Evolutionary conservation across 2,888 invertebrate genomes (phyloP), one percentile per base, ranked within the genome.

Genomic region (Bellardia pandia): DNA sequence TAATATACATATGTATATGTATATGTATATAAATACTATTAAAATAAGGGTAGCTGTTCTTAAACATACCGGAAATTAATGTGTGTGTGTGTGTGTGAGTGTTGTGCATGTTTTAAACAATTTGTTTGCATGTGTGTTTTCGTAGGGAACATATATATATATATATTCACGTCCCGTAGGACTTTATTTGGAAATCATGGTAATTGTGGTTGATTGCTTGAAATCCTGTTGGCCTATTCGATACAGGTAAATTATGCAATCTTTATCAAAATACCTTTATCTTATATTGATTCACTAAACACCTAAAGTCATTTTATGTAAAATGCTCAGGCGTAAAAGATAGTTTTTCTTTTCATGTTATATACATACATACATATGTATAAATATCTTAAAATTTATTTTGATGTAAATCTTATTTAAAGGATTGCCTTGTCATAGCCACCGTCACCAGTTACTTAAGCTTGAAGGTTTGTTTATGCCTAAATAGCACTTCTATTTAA

Each of bases 161-260:
- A 23, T 23, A 51, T 77, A 45, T 58, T 48, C 2, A 23, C 7
- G 33, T 64, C 60, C 78, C 51, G 68, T 40, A 82, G 82, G 77
- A 86, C 14, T 86, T 71, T 8, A 76, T 23, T 69, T 62, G 5
- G 13, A 40, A 82, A 69, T 48, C n/a, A n/a, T 30, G 37, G 13
- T 48, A n/a, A 75, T 53, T 69, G 45, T 48, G 14, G 5, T 2
- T 14, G 48, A 11, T 14, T 80, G 51, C 80, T 84, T 13, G 0
- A 42, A 16, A 83, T 90, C 84, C 92, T 93, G 93, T 11, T 86
- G 88, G 89, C 93, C 93, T 91, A 92, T 90, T 93, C 90, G 75
- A 89, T 90, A 90, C 93, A 93, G 93, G 93, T 93, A 93, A 92
- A 92, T 93, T 92, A 92, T 93, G 92, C 92, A 93, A 92, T 92